phyloP scores from a whole-genome alignment of 2,113 vertebrate genomes.

The Turdus rufiventris region DNA sequence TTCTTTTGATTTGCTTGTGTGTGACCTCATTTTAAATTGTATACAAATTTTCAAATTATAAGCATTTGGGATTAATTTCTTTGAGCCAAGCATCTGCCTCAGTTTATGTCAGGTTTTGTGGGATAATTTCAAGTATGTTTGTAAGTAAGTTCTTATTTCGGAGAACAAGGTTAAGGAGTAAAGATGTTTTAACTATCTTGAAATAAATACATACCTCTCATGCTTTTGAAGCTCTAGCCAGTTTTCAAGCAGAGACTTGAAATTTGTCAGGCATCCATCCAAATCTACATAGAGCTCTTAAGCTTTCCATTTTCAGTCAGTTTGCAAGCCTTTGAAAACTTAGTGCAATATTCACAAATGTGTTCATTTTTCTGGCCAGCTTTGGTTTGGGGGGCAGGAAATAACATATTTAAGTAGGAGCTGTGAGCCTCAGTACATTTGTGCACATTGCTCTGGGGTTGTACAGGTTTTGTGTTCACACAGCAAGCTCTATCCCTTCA shows the following conservation, averaged over 20 bases:
- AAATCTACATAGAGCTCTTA: background rate
- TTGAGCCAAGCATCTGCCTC: background rate
- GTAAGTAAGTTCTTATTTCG: background rate
- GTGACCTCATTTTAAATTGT: background rate
- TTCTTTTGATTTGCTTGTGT: background rate
- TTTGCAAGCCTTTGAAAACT: background rate
- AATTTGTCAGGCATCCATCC: background rate
- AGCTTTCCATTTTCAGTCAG: background rate
- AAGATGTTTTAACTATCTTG: background rate
- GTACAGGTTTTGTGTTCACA: background rate
- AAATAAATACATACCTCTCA: background rate
- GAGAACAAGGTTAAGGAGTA: background rate
- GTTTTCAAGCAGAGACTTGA: conserved; percentile 30
- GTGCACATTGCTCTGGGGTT: background rate
- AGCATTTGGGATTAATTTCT: background rate
- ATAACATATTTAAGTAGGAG: background rate
- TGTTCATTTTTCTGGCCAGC: background rate
- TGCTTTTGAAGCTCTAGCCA: background rate
- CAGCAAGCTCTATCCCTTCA: background rate
- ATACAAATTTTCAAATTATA: background rate
- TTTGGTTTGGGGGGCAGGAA: background rate
- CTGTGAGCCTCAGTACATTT: background rate
- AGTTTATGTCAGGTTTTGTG: background rate
- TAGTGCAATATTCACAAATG: background rate
- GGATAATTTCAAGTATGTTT: background rate